A percentile compares a stretch with the other conserved stretches of the same genome.
Conservation (phyloP, 2,113 vertebrate species). For the Scopus umbretta region DNA sequence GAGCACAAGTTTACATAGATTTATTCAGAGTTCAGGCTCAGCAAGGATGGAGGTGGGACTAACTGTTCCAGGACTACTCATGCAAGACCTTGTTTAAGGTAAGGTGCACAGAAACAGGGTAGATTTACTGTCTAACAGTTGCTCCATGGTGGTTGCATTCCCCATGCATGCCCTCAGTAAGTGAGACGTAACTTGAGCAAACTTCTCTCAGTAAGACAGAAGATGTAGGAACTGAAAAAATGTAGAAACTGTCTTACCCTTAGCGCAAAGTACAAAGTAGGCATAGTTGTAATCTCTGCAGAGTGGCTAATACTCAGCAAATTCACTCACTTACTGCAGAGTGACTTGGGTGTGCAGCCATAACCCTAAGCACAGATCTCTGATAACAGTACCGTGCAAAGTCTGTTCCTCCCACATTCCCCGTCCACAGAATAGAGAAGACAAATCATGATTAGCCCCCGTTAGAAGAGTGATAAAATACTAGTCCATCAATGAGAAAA, state of each 20-base stretch:
- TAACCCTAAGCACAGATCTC: not conserved
- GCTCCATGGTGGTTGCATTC: not conserved
- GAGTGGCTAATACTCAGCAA: not conserved
- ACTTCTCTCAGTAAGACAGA: not conserved
- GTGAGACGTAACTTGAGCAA: accelerated
- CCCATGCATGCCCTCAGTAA: not conserved
- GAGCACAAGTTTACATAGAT: not conserved
- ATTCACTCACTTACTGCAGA: not conserved
- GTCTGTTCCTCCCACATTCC: not conserved
- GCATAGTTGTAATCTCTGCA: not conserved
- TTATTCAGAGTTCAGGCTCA: not conserved
- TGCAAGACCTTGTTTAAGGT: not conserved
- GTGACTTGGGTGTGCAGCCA: not conserved
- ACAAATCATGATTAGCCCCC: not conserved
- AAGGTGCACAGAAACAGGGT: not conserved
- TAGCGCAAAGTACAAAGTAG: not conserved
- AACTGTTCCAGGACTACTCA: not conserved
- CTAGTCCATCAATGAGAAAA: not conserved
- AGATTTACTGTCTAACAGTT: not conserved
- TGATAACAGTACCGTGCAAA: not conserved
- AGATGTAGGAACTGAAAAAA: not conserved
- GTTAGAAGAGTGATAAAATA: not conserved
- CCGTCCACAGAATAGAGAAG: not conserved
- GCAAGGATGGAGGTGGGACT: not conserved
- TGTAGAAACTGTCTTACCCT: not conserved